Base-by-base conservation (phyloP, 2,797 vertebrate species). In the Gambusia yucatana region DNA sequence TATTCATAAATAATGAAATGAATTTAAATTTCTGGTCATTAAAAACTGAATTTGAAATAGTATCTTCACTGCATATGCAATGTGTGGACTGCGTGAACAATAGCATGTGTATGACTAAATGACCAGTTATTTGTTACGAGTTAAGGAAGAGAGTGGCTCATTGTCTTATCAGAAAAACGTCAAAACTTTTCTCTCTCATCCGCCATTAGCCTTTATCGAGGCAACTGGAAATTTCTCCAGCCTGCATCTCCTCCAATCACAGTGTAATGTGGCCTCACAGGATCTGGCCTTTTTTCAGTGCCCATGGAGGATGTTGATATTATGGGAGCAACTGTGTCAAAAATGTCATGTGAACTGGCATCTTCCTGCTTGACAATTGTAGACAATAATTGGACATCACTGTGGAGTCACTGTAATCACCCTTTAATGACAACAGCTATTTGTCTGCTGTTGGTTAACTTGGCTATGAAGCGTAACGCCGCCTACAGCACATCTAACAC, bases 361-460 rank as follows among this genome's bases (percentile, higher is more conserved):
- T 80, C 81, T 80, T 72, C 8, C 72, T 59, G 72, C 4, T 7
- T 75, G 76, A 79, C 77, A 84, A 86, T 82, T 75, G 76, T 6
- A 52, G 71, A 67, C 87, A 86, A 90, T 75, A 77, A 44, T 46
- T 43, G 43, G 22, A 46, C 41, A 44, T 69, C 20, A 73, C 22
- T 84, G 67, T 36, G 16, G 48, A 87, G 71, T 82, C 80, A 84
- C 81, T 85, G 76, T 86, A 89, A 94, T 93, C 87, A 91, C 71
- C 73, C 65, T 79, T 84, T 91, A 88, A 90, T 83, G 82, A 82
- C 82, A 79, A 71, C 89, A 86, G 86, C 87, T 92, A 89, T 88
- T 84, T 91, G 73, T 80, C 52, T 86, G 85, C 89, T 88, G 77
- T 88, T 79, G 83, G 82, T 93, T 94, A 94, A 93, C 93, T 78